Evolutionary conservation across 2,888 invertebrate genomes (phyloP).

Genomic region (Acanthosepion pharaonis): DNA sequence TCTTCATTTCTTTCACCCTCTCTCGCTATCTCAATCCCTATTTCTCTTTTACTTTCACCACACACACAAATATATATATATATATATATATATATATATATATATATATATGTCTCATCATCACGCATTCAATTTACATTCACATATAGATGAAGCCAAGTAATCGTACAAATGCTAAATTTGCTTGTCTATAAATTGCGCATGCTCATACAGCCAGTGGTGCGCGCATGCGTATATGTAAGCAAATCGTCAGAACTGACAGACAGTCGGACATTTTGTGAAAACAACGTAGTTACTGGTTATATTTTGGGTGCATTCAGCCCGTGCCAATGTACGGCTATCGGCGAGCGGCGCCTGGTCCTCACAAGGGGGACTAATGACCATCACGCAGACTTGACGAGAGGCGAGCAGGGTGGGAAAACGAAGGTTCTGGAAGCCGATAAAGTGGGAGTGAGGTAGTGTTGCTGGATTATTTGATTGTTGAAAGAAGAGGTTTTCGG

Average conservation of each 20-base stretch:
- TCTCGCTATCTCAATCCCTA: no score
- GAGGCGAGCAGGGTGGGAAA: not conserved
- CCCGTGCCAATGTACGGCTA: constrained; percentile 13
- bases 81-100: no score
- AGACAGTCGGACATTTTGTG: constrained; percentile 33
- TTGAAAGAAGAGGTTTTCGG: not conserved
- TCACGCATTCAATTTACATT: not conserved
- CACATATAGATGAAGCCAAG: not conserved
- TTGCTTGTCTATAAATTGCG: not conserved
- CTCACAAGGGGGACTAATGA: constrained; percentile 33
- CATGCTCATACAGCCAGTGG: not conserved
- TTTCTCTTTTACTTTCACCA: no score
- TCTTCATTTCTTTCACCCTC: no score
- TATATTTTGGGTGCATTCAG: constrained; percentile 33
- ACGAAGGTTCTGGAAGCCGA: not conserved
- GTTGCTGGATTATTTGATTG: constrained; percentile 6
- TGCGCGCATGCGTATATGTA: not conserved
- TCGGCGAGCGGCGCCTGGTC: constrained; percentile 20
- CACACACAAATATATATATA: no score
- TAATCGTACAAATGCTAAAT: not conserved
- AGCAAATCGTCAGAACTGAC: not conserved
- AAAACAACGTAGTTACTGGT: constrained; percentile 20
- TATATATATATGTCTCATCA: not conserved
- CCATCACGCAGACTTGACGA: constrained; percentile 17
- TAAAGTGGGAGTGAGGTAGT: not conserved